Conservation (phyloP, 2,113 vertebrate genomes). For the Scatophagus argus region DNA sequence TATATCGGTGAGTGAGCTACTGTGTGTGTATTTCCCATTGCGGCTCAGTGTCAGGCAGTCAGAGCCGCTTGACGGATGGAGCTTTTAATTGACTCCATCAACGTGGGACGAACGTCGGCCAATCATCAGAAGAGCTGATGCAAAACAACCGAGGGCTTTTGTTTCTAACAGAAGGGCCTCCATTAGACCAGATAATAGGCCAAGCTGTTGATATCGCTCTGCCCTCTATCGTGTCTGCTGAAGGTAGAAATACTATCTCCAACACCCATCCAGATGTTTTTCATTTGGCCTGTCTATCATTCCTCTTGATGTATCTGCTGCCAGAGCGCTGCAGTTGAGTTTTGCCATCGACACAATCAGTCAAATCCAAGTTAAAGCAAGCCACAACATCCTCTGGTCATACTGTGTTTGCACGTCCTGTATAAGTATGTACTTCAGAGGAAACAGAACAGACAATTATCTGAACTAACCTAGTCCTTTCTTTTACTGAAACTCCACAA, state of each 20-base stretch:
- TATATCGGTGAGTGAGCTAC: slow-evolving; percentile 45
- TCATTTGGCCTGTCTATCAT: background rate
- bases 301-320: slow-evolving; percentile 8
- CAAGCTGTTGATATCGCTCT: slow-evolving; percentile 66
- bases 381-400: background rate
- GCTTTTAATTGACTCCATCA: slow-evolving; percentile 77
- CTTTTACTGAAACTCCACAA: background rate
- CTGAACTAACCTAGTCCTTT: background rate
- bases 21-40: slow-evolving; percentile 41
- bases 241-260: slow-evolving; percentile 37
- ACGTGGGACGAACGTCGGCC: slow-evolving; percentile 56
- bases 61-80: slow-evolving; percentile 69
- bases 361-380: background rate
- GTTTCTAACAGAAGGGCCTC: slow-evolving; percentile 73
- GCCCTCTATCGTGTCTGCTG: slow-evolving; percentile 46
- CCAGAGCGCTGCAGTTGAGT: background rate
- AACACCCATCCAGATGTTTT: slow-evolving; percentile 56
- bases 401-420: background rate
- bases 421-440: background rate
- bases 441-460: background rate
- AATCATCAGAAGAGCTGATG: slow-evolving; percentile 65
- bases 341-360: background rate
- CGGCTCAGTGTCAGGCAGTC: slow-evolving; percentile 44
- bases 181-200: slow-evolving; percentile 77
- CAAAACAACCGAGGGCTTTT: slow-evolving; percentile 70